phyloP scores from a whole-genome alignment of 2,113 vertebrate genomes.

The Gasterosteus aculeatus region DNA sequence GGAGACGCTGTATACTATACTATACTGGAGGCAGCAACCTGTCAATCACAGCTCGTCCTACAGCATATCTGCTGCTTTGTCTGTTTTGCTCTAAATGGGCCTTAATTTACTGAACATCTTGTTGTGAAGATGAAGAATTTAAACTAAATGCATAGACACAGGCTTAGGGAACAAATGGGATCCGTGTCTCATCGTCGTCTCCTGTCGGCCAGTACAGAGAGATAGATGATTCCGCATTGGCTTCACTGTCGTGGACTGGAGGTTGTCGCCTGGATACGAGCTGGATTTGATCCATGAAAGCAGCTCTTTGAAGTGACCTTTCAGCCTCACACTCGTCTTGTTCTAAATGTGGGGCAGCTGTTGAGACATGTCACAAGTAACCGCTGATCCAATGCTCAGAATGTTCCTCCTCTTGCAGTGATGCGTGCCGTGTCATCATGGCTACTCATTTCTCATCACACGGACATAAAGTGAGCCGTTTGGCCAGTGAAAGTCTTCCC shows the following conservation, averaged over 20 bases:
- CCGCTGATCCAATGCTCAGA: background rate
- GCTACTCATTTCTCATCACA: slow-evolving; percentile 1
- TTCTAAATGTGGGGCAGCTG: slow-evolving; percentile 40
- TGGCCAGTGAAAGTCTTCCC: slow-evolving; percentile 12
- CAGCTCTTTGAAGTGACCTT: slow-evolving; percentile 12
- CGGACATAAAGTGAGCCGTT: slow-evolving; percentile 35
- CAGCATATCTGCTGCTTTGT: background rate
- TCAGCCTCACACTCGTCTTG: slow-evolving; percentile 34
- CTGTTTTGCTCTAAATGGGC: background rate
- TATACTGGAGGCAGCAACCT: background rate
- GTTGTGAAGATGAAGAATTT: background rate
- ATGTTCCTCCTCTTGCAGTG: slow-evolving; percentile 1
- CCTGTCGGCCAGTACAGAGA: background rate
- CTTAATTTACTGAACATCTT: background rate
- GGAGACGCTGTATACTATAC: background rate
- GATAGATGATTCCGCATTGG: background rate
- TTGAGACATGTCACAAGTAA: slow-evolving; percentile 21
- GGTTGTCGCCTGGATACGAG: background rate
- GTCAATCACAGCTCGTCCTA: background rate
- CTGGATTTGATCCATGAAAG: background rate
- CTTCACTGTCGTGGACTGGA: background rate
- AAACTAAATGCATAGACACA: background rate
- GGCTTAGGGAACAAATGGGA: background rate
- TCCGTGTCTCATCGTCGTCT: background rate
- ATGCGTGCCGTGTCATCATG: background rate